These are phyloP conservation scores for Cyclura pinguis DNA, from an alignment of 2,797 vertebrate genomes.

Conservation along the genomic window DNA sequence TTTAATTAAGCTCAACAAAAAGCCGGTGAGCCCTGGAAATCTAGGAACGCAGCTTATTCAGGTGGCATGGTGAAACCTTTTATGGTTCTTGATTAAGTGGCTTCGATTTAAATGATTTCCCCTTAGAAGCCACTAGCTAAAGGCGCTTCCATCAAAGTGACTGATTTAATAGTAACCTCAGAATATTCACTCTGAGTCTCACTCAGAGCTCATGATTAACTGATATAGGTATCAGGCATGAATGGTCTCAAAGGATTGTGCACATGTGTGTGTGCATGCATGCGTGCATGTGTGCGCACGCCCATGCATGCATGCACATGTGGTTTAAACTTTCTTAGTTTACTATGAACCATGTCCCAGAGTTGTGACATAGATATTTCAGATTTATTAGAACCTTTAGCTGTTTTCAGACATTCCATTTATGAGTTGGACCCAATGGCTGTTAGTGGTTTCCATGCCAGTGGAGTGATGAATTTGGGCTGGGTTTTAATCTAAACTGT, in stretches of 20 bases:
- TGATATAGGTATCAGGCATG: conserved; percentile 45
- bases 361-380: background rate
- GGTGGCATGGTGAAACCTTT: conserved; percentile 5
- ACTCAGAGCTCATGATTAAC: conserved; percentile 50
- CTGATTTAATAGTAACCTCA: conserved; percentile 38
- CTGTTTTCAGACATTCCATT: background rate
- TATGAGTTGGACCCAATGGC: too few relatives aligned
- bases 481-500: too few relatives aligned
- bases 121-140: conserved; percentile 41
- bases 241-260: conserved; percentile 21
- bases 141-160: conserved; percentile 43
- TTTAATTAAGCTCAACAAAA: conserved; percentile 27
- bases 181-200: conserved; percentile 34
- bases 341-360: conserved; percentile 11
- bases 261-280: background rate
- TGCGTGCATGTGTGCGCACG: background rate
- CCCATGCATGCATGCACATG: background rate
- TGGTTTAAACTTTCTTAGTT: conserved; percentile 39
- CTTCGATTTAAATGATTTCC: conserved; percentile 45
- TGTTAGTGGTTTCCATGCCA: too few relatives aligned
- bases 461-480: too few relatives aligned
- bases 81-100: conserved; percentile 22
- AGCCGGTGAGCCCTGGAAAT: conserved; percentile 33
- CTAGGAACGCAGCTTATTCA: conserved; percentile 22
- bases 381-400: conserved; percentile 2